Base-by-base conservation (phyloP, 2,888 invertebrate species). In the Isoperla grammatica region DNA sequence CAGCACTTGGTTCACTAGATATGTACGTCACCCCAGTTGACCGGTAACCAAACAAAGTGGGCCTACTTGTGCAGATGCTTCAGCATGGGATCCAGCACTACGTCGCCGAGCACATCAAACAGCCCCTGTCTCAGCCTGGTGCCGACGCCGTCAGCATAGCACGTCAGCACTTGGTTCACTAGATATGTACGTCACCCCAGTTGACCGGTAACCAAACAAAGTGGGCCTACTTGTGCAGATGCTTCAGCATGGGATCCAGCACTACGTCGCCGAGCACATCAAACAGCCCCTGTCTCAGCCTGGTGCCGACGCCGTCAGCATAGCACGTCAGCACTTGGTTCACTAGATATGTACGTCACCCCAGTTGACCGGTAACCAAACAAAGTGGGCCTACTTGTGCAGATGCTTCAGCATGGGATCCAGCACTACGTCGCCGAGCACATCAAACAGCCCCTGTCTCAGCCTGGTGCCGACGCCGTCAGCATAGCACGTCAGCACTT, bases 381-480 rank as follows among this genome's bases (percentile, higher is more conserved):
- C n/a, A n/a, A n/a, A n/a, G n/a, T n/a, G n/a, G n/a, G n/a, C n/a
- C n/a, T n/a, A 75, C 74, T 69, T 69, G 60, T 74, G 73, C 9
- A 72, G 67, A 13, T 69, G 67, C 49, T 69, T 71, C 17, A 80
- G 70, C 17, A 71, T 68, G 1, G 71, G 69, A 43, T 76, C 70
- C 65, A 79, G 71, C 9, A 76, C 72, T 43, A 81, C 75, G 42
- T 75, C 74, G 60, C 75, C 74, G 9, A 82, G 68, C n/a, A 81
- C 69, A 9, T 70, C 63, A 35, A 79, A 74, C 12, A 19, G 74
- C 73, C 1, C 70, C 69, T n/a, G n/a, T n/a, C n/a, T n/a, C n/a
- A n/a, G n/a, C n/a, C n/a, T n/a, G n/a, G n/a, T n/a, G n/a, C 37
- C 19, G 35, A 50, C 15, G 4, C 8, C 1, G 35, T 29, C 5